Percentiles rank a stretch among this genome's conserved stretches.
These are phyloP conservation scores for Sandelia bainsii DNA, from an alignment of 2,797 vertebrate genomes.

Conservation along the genomic window DNA sequence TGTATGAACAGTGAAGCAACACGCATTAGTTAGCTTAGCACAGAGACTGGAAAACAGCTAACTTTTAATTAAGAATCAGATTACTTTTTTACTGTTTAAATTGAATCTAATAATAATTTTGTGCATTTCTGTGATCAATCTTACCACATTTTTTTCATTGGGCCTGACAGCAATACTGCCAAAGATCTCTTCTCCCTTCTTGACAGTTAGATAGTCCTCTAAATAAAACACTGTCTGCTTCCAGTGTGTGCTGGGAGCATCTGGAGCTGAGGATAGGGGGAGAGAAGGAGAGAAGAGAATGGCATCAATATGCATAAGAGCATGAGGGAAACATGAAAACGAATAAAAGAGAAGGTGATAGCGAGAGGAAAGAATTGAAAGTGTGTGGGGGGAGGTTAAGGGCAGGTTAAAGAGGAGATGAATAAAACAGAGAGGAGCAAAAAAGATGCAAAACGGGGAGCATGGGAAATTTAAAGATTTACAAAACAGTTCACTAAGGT, in stretches of 20 bases:
- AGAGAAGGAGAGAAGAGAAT: background rate
- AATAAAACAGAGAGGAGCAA: background rate
- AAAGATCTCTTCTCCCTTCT: constrained; percentile 95
- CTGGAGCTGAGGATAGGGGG: constrained; percentile 86
- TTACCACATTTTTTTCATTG: constrained; percentile 97
- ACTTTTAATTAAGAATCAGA: background rate
- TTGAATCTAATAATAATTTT: background rate
- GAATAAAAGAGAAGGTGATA: constrained; percentile 3
- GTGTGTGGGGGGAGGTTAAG: too few relatives aligned
- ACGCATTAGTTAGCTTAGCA: too few relatives aligned
- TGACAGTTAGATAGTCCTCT: constrained; percentile 97
- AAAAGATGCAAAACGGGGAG: background rate
- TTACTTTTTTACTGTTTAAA: background rate
- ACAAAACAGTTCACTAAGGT: constrained; percentile 15
- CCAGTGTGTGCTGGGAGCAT: constrained; percentile 97
- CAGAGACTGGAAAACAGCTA: background rate
- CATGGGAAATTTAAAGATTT: background rate
- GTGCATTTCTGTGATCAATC: constrained; percentile 24
- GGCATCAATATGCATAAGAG: background rate
- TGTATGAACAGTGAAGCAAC: too few relatives aligned
- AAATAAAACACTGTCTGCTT: constrained; percentile 99
- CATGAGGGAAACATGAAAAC: background rate
- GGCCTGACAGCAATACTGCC: constrained; percentile 94
- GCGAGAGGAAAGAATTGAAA: background rate
- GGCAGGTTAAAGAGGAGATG: background rate